Base-by-base conservation (phyloP, 92 coral and sea anemone genomes). In the Phenganax stokvisi region DNA sequence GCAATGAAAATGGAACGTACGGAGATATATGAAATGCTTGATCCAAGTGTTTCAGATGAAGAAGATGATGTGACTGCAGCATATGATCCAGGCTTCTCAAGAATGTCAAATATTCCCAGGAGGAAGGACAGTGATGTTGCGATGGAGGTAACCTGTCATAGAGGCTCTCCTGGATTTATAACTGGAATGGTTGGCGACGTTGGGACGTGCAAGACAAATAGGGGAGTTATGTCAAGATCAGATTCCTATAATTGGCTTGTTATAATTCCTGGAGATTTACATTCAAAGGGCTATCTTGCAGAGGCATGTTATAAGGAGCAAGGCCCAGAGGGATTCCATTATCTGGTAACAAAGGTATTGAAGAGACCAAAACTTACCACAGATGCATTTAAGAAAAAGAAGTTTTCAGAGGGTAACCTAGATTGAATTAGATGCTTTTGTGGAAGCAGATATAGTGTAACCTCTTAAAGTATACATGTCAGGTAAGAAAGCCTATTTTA, bases 351-450 rank as follows among this genome's bases (percentile, higher is more conserved):
- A 9, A 73, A 81, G 65, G 82, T 80, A 12, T 63, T 81, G 71
- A 85, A 81, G 12, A 20, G 85, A 57, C 74, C 85, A 53, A 85
- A 85, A 25, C 81, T 86, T 12, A 81, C 76, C 27, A 9, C 76
- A 30, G 83, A 81, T 47, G 85, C 74, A n/a, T 86, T 86, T 55
- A 84, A 84, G 82, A 74, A 84, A 51, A 84, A 80, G 74, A 87
- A 87, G 44, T 87, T 87, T 66, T 54, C 78, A 11, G 66, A 72
- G n/a, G 82, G 81, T 20, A 87, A 84, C 62, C 69, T 65, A 25
- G 77, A 54, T 84, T 29, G 90, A 80, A 61, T 54, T 80, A 31
- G 90, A 87, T 88, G 88, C 80, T 12, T 88, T 80, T 60, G 90
- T 88, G 44, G 86, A 87, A 72, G 58, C 88, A 30, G 85, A 80